Evolutionary conservation across 1,140 invertebrate species (phyloP).

Genomic region (Drosophila varians): DNA sequence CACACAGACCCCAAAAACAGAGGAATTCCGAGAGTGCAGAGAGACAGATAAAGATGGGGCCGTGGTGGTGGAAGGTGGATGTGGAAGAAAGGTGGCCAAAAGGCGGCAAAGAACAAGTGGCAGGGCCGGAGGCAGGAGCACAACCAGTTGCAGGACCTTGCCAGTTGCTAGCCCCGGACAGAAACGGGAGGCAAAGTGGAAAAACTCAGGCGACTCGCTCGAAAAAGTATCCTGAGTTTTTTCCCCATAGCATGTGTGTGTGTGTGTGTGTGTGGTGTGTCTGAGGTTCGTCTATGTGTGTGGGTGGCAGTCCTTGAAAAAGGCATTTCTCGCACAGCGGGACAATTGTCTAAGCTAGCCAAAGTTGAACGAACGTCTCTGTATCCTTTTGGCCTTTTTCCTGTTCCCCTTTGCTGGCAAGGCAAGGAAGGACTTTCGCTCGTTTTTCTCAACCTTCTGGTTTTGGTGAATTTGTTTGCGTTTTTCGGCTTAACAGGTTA

Average conservation of each 20-base stretch:
- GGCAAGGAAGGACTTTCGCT: conserved; percentile 12
- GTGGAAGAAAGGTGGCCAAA: conserved; percentile 9
- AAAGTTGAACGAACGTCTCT: conserved; percentile 71
- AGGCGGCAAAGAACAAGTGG: conserved; percentile 56
- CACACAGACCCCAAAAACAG: conserved; percentile 30
- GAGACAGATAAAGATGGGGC: conserved; percentile 4
- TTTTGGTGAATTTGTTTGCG: conserved; percentile 33
- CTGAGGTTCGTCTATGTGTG: conserved; percentile 22
- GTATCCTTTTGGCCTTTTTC: conserved; percentile 14
- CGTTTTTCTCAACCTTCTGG: conserved; percentile 9
- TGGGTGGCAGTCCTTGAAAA: conserved; percentile 72
- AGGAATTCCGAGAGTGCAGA: conserved; percentile 24
- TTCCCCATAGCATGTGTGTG: conserved; percentile 27
- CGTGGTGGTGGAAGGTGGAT: conserved; percentile 2
- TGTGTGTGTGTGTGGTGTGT: conserved; percentile 1
- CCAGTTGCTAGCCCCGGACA: conserved; percentile 28
- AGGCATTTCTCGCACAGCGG: conserved; percentile 51
- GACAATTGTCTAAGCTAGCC: conserved; percentile 64
- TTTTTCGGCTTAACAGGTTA: conserved; percentile 29
- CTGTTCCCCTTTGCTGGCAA: background rate
- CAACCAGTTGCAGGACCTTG: conserved; percentile 26
- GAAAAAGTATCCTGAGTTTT: conserved; percentile 80
- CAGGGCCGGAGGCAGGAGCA: conserved; percentile 29
- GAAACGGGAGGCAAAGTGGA: conserved; percentile 59
- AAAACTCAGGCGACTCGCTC: conserved; percentile 73